Evolutionary conservation across 2,113 vertebrate genomes (phyloP), one percentile per base, ranked within the genome.

Genomic region (Elgaria multicarinata): DNA sequence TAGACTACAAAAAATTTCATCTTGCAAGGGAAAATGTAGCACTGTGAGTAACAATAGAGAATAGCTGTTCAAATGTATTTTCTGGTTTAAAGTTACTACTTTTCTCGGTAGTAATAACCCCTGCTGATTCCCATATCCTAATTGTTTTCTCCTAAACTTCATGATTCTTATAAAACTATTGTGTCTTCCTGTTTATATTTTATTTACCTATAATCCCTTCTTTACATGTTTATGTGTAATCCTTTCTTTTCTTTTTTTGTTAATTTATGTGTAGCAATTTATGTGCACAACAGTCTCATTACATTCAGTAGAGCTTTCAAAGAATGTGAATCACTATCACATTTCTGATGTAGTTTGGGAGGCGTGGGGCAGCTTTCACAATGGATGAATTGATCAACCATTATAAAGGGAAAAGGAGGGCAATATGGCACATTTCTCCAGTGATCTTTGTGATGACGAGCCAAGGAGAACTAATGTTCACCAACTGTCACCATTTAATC

Each of bases 1-100:
- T 88, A 72, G 55, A 28, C 36, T 81, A 88, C 55, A 69, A 88
- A 78, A 50, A 78, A 31, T 2, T 85, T 85, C 46, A 8, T 85
- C 20, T 36, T 44, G 46, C 1, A 7, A 44, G 55, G 26, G n/a
- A 58, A 50, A 66, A 24, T 20, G 20, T 55, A 50, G 42, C 33
- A 87, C 39, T 44, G 16, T 66, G 69, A 33, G 36, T 62, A 83
- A 82, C 18, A 64, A 42, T 39, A 5, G 26, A 89, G 14, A 83
- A 75, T 42, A 36, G 64, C 1, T 33, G 4, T 24, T 74, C 18
- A 82, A n/a, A 62, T 31, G 26, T 26, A 74, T 83, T 64, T n/a
- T 14, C n/a, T 62, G n/a, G 6, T 76, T 76, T 28, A 58, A 26
- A 12, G 39, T 58, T 86, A 44, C 26, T 67, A 28, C 36, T 66